Base-by-base conservation (phyloP, 2,888 invertebrate species). In the Folsomia manolachei region DNA sequence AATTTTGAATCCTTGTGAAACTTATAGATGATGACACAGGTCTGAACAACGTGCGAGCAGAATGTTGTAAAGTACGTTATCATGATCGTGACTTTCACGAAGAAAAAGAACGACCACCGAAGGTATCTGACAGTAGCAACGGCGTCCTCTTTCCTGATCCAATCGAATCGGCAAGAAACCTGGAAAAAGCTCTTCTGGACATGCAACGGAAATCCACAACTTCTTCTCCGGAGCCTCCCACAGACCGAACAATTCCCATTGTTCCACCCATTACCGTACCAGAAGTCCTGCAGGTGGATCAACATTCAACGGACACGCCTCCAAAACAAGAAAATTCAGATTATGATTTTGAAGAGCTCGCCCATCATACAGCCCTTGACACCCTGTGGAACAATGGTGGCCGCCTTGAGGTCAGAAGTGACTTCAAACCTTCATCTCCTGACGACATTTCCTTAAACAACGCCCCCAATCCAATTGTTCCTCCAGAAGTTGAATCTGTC, bases 1-100 rank as follows among this genome's bases (percentile, higher is more conserved):
- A 51, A 51, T 11, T 51, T 51, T 11, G 9, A 11, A 51, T 51
- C 18, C 9, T 11, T 51, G 18, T 11, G 9, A 51, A 51, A 19
- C 18, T 56, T 56, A 19, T 56, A 76, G 76, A 73, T 53, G 76
- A 76, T 51, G 73, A 71, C 21, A 76, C 76, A 0, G 72, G 73
- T 23, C 51, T 76, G 7, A 76, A 76, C 53, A 76, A 76, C 24
- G 2, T 76, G 51, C 70, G 71, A 39, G 76, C 73, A 11, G 68
- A 73, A 52, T 76, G 76, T 39, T 76, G 76, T 56, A 63, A 53
- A 52, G 61, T 70, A 4, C 56, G 56, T 7, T 56, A 14, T 21
- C 56, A 56, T 21, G 4, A 7, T 56, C 51, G 18, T 51, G 9
- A 9, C 18, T 18, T 19, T 14, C 7, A 18, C 21, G 56, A 56